Base-by-base conservation (phyloP, 1,140 invertebrate species). In the Aphaenogaster ashmeadi region DNA sequence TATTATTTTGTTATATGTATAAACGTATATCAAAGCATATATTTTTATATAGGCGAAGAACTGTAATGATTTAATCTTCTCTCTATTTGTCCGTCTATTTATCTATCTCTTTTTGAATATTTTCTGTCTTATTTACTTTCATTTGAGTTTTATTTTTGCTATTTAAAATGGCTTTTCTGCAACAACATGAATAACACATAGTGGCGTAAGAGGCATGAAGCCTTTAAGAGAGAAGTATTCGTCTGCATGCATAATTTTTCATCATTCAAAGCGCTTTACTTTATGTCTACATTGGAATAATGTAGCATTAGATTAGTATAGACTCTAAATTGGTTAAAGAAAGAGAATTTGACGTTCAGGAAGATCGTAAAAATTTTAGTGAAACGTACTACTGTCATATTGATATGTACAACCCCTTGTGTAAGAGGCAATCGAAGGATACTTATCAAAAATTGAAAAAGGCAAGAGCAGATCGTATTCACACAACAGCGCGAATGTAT, bases 101-200 rank as follows among this genome's bases (percentile, higher is more conserved):
- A 47, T 71, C 13, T 67, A 44, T 66, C 7, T 38, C 36, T 71
- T 44, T 7, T 56, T 64, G 21, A 47, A 64, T 78, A 78, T 64
- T 62, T 60, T 21, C 21, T 62, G 33, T 18, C 13, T 60, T 3
- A 47, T 62, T 78, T 27, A 6, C 18, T 54, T 80, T 7, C 11
- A 36, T 36, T 80, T 6, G 7, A 27, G 5, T 21, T 80, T 56
- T 15, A 44, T 54, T 41, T 56, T 67, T 69, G 6, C n/a, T 60
- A 62, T 41, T 47, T 78, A 62, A 78, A 62, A 78, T 9, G 33
- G 27, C 54, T 58, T 60, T 11, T 60, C 4, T 8, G 9, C 3
- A 27, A 44, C 27, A 60, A 18, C 74, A 78, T 62, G 9, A 62
- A 78, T 78, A 78, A 78, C 21, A 27, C 27, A 77, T 74, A 38